Evolutionary conservation across 2,888 invertebrate genomes (phyloP).

Genomic region (Lathronympha strigana): DNA sequence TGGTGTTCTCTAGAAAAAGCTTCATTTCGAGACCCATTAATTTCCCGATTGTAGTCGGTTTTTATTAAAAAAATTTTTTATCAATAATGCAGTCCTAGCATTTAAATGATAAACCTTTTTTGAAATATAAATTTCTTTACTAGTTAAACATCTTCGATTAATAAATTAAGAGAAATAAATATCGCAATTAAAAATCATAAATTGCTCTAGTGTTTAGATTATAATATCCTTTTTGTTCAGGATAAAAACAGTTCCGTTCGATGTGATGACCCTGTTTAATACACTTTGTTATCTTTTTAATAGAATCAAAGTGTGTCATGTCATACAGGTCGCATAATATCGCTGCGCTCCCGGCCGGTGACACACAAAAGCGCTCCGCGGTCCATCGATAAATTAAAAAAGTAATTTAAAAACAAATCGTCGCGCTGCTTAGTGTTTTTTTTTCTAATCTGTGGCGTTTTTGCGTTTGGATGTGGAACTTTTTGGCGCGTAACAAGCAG

Average conservation of each 20-base stretch:
- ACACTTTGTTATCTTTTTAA: constrained; percentile 67
- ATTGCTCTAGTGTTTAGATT: too few relatives aligned
- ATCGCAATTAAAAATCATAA: too few relatives aligned
- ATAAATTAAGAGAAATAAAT: too few relatives aligned
- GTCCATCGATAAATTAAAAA: constrained; percentile 38
- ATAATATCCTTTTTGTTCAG: background rate
- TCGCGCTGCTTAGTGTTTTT: constrained; percentile 20
- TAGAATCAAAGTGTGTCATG: constrained; percentile 75
- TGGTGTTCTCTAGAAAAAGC: too few relatives aligned
- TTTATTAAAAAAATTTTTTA: too few relatives aligned
- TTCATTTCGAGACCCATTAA: too few relatives aligned
- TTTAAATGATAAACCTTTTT: too few relatives aligned
- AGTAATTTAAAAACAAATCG: constrained; percentile 16
- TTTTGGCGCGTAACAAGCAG: constrained; percentile 74
- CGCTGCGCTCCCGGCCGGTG: constrained; percentile 55
- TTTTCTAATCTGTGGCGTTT: constrained; percentile 28
- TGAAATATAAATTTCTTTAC: too few relatives aligned
- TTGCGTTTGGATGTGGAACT: constrained; percentile 72
- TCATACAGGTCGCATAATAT: constrained; percentile 70
- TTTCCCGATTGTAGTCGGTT: too few relatives aligned
- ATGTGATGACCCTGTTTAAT: constrained; percentile 67
- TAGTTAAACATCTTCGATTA: too few relatives aligned
- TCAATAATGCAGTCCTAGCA: too few relatives aligned
- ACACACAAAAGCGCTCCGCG: constrained; percentile 56
- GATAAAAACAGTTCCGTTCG: constrained; percentile 33